Percentiles rank a stretch among this genome's conserved stretches.
Evolutionary conservation across 2,113 vertebrate species (phyloP).

Genomic region (Brienomyrus brachyistius): DNA sequence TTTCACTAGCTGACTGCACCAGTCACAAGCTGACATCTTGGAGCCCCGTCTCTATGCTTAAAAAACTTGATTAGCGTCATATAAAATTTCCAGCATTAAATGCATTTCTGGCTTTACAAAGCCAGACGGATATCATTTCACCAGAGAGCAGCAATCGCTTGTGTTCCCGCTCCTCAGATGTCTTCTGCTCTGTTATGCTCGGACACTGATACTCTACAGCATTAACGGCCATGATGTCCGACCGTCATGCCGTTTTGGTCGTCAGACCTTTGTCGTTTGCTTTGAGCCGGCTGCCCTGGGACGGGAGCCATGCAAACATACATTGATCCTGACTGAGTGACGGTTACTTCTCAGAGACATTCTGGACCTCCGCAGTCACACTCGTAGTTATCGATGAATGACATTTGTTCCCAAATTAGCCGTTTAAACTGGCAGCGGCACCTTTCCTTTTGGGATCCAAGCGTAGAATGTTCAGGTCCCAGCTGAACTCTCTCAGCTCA

Average conservation of each 20-base stretch:
- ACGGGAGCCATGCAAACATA: not conserved
- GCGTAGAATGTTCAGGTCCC: not conserved
- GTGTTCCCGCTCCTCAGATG: not conserved
- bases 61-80: not conserved
- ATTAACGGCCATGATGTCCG: not conserved
- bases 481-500: not conserved
- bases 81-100: not conserved
- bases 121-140: not conserved
- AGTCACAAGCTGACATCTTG: not conserved
- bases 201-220: not conserved
- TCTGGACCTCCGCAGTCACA: not conserved
- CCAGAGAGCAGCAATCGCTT: not conserved
- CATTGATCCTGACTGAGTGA: not conserved
- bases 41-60: not conserved
- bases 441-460: not conserved
- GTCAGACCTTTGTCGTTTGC: not conserved
- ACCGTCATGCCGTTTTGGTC: not conserved
- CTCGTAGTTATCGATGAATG: not conserved
- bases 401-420: not conserved
- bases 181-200: not conserved
- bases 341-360: not conserved
- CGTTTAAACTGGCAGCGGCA: not conserved
- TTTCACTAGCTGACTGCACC: not conserved
- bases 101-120: not conserved
- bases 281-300: not conserved